phyloP scores from a whole-genome alignment of 92 coral and sea anemone genomes.

The Virgularia gustaviana region DNA sequence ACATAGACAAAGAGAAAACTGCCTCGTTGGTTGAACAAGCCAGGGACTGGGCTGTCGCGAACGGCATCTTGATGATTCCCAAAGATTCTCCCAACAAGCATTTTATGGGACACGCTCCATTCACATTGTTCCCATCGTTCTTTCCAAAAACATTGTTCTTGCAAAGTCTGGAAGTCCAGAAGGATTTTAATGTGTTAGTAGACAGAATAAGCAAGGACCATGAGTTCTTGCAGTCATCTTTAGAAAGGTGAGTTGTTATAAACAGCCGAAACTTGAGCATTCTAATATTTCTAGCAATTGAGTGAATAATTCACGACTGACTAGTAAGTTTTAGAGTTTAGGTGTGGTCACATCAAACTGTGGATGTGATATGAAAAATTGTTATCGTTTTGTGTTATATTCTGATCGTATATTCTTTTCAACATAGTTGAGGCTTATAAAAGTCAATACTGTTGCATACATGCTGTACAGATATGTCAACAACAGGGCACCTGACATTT shows the following conservation, averaged over 20 bases:
- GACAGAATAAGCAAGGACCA: slow-evolving; percentile 80
- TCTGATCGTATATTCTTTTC: too few species aligned
- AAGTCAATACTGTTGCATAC: too few species aligned
- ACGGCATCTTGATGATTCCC: slow-evolving; percentile 47
- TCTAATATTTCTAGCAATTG: too few species aligned
- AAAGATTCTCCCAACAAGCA: slow-evolving; percentile 24
- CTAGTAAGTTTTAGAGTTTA: too few species aligned
- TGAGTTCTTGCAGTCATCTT: slow-evolving; percentile 73
- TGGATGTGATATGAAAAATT: too few species aligned
- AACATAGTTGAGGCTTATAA: too few species aligned
- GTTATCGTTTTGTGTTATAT: too few species aligned
- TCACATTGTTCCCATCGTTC: slow-evolving; percentile 70
- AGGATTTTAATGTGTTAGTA: slow-evolving; percentile 71
- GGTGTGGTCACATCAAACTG: too few species aligned
- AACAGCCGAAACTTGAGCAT: not conserved
- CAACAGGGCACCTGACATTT: too few species aligned
- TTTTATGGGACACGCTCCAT: slow-evolving; percentile 64
- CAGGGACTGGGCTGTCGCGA: slow-evolving; percentile 47
- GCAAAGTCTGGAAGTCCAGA: slow-evolving; percentile 70
- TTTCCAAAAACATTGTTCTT: slow-evolving; percentile 66
- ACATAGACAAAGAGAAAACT: slow-evolving; percentile 16
- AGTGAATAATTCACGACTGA: too few species aligned
- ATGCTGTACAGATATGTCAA: too few species aligned
- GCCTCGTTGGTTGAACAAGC: slow-evolving; percentile 32
- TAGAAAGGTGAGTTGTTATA: slow-evolving; percentile 59